phyloP scores from a whole-genome alignment of 2,113 vertebrate genomes.

The Campylorhamphus procurvoides region DNA sequence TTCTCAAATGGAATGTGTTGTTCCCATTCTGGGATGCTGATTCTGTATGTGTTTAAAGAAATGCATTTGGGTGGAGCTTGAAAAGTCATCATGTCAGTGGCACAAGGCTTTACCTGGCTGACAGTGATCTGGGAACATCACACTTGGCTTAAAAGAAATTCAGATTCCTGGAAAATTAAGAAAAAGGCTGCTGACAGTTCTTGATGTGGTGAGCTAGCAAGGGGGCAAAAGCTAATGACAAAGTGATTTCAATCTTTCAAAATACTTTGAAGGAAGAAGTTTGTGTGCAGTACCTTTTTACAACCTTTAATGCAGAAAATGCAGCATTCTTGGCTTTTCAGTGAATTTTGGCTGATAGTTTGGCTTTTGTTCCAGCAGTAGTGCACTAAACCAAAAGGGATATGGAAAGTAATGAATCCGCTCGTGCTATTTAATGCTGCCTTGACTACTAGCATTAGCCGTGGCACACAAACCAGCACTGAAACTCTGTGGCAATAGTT shows the following conservation, averaged over 20 bases:
- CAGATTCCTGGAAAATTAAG: neutral
- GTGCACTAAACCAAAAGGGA: neutral
- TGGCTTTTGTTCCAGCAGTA: neutral
- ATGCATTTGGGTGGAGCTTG: neutral
- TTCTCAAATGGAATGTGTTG: neutral
- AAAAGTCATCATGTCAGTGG: neutral
- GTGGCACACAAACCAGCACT: rapidly evolving
- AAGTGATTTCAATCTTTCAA: neutral
- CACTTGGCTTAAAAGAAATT: neutral
- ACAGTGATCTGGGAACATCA: neutral
- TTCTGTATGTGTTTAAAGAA: neutral
- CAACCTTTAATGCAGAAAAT: neutral
- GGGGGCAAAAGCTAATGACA: neutral
- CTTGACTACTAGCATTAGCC: neutral
- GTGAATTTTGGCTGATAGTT: neutral
- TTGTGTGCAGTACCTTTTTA: neutral
- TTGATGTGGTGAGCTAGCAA: neutral
- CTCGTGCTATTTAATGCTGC: neutral
- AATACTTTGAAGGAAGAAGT: neutral
- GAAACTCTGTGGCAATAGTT: neutral
- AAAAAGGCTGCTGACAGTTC: neutral
- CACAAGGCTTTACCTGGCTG: neutral
- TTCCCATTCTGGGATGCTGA: neutral
- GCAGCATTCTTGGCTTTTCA: neutral
- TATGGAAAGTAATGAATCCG: neutral